phyloP scores from a whole-genome alignment of 2,888 invertebrate genomes.

The Heliconius erato region DNA sequence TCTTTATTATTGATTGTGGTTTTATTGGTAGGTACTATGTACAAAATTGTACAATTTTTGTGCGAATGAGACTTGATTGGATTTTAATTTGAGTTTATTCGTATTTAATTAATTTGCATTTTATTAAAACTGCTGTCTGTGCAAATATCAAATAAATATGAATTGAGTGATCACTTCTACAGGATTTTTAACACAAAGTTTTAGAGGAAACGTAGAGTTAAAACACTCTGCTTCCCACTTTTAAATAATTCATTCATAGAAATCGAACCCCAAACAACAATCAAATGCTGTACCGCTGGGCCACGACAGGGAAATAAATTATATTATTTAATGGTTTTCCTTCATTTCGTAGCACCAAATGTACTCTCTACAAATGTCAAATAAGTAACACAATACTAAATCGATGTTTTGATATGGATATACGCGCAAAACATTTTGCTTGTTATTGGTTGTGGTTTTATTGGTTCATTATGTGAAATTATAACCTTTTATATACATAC shows the following conservation, averaged over 20 bases:
- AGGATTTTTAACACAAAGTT: too few species aligned
- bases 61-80: neutral
- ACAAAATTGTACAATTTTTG: slow-evolving; percentile 23
- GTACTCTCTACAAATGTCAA: neutral
- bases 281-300: neutral
- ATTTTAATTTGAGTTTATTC: neutral
- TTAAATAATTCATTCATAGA: neutral
- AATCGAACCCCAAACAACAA: neutral
- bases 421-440: slow-evolving; percentile 47
- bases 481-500: neutral
- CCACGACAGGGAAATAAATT: neutral
- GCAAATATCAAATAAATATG: too few species aligned
- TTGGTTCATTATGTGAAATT: slow-evolving; percentile 37
- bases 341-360: neutral
- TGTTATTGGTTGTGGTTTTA: slow-evolving; percentile 45
- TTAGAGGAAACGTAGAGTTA: neutral
- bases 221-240: neutral
- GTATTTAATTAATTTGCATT: too few species aligned
- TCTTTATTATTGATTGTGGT: slow-evolving; percentile 48
- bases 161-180: too few species aligned
- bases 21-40: slow-evolving; percentile 39
- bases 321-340: neutral
- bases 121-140: too few species aligned
- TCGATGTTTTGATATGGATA: slow-evolving; percentile 49
- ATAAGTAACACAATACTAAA: neutral